Percentiles rank a stretch among this genome's conserved stretches.
Conservation (phyloP, 2,113 vertebrate species). For the Xyliphius kryptos region DNA sequence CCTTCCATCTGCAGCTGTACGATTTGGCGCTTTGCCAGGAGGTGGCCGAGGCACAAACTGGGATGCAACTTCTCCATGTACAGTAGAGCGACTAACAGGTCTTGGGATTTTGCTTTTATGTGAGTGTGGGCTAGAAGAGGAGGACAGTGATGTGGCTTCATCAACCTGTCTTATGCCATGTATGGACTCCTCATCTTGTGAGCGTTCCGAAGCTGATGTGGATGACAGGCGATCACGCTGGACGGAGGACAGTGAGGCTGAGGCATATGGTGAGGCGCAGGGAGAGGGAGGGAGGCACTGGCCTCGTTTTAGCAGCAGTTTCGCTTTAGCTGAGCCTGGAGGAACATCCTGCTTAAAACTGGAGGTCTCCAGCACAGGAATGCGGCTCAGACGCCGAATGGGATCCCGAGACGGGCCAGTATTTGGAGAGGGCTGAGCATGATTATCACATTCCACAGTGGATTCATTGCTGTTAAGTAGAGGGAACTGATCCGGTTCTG, state of each 20-base stretch:
- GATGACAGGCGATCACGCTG: slow-evolving; percentile 81
- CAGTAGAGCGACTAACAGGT: slow-evolving; percentile 71
- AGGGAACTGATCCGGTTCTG: slow-evolving; percentile 35
- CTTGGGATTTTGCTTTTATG: slow-evolving; percentile 94
- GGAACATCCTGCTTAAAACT: slow-evolving; percentile 77
- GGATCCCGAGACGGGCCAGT: slow-evolving; percentile 48
- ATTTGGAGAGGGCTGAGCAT: slow-evolving; percentile 19
- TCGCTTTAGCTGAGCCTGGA: slow-evolving; percentile 89
- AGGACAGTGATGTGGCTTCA: slow-evolving; percentile 75
- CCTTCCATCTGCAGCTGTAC: slow-evolving; percentile 83
- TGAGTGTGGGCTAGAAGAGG: slow-evolving; percentile 77
- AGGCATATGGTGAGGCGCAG: slow-evolving; percentile 66
- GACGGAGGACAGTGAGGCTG: slow-evolving; percentile 76
- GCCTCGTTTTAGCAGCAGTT: slow-evolving; percentile 89
- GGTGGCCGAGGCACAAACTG: slow-evolving; percentile 87
- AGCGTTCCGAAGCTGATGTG: slow-evolving; percentile 72
- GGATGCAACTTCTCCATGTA: slow-evolving; percentile 70
- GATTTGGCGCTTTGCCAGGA: slow-evolving; percentile 81
- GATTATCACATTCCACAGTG: slow-evolving; percentile 18
- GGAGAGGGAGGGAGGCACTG: slow-evolving; percentile 74
- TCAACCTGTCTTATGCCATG: slow-evolving; percentile 78
- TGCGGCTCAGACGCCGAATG: slow-evolving; percentile 81
- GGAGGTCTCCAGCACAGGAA: slow-evolving; percentile 88
- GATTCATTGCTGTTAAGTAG: slow-evolving; percentile 16
- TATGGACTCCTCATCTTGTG: slow-evolving; percentile 84